phyloP scores from a whole-genome alignment of 2,113 vertebrate genomes.

The Cygnus buccinator region DNA sequence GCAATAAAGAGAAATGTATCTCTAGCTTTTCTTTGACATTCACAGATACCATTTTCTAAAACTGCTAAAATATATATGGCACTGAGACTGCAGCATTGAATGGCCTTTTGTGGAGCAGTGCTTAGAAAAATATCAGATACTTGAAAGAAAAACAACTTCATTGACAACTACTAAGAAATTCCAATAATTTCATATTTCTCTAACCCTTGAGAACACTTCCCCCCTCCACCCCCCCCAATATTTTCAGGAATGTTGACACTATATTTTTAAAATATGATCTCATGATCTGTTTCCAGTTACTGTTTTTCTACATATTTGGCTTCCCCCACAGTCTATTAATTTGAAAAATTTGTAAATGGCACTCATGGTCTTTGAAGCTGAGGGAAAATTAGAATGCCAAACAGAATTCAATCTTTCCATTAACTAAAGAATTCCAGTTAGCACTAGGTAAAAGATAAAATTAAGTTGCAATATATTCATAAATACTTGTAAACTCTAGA shows the following conservation, averaged over 20 bases:
- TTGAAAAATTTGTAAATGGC: constrained; percentile 57
- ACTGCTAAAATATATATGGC: neutral
- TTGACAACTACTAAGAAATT: neutral
- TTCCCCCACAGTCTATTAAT: constrained; percentile 44
- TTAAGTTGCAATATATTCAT: constrained; percentile 65
- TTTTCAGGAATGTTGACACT: neutral
- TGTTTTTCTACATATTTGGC: constrained; percentile 44
- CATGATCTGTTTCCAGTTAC: neutral
- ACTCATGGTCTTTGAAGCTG: constrained; percentile 31
- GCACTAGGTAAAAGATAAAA: constrained; percentile 69
- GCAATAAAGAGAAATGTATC: neutral
- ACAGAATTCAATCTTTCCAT: constrained; percentile 72
- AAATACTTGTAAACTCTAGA: constrained; percentile 66
- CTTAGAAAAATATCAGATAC: neutral
- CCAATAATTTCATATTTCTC: neutral
- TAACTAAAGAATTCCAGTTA: constrained; percentile 36
- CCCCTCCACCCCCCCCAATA: neutral
- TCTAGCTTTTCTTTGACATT: neutral
- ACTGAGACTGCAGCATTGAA: neutral
- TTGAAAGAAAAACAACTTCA: neutral
- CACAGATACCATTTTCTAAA: neutral
- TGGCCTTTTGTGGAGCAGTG: neutral
- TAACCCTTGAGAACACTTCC: neutral
- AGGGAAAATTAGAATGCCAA: constrained; percentile 39
- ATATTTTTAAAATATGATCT: neutral